Evolutionary conservation across 2,797 vertebrate species (phyloP).

Genomic region (Paratrypauchen microcephalus): DNA sequence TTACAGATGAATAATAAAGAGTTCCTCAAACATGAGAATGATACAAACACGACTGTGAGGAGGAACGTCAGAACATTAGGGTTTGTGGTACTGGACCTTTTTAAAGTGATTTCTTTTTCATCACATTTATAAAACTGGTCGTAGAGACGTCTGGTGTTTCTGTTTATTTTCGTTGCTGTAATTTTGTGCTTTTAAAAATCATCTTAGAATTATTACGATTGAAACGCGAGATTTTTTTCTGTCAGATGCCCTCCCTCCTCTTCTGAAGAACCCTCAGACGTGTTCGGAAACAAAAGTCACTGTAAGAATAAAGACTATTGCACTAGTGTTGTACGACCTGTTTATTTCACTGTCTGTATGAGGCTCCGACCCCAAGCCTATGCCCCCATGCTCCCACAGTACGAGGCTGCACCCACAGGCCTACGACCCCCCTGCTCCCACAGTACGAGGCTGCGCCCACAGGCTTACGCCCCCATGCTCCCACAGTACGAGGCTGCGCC

Average conservation of each 20-base stretch:
- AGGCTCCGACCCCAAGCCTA: no score
- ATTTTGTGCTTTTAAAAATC: slow-evolving; percentile 89
- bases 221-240: not conserved
- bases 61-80: no score
- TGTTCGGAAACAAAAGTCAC: slow-evolving; percentile 96
- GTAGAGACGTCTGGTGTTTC: slow-evolving; percentile 85
- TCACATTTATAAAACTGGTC: slow-evolving; percentile 20
- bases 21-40: no score
- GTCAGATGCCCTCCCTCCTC: slow-evolving; percentile 19
- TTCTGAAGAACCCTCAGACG: slow-evolving; percentile 80
- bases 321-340: slow-evolving; percentile 82
- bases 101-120: slow-evolving; percentile 28
- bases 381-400: no score
- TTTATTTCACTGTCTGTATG: not conserved
- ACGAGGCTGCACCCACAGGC: no score
- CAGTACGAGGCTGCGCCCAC: no score
- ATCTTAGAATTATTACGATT: slow-evolving; percentile 74
- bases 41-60: no score
- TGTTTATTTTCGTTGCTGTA: slow-evolving; percentile 93
- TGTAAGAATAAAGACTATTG: slow-evolving; percentile 97
- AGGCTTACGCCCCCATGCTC: no score
- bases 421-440: no score
- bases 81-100: no score
- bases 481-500: no score
- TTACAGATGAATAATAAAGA: no score